Evolutionary conservation across 2,888 invertebrate species (phyloP).

Genomic region (Apomyelois bistriatella): DNA sequence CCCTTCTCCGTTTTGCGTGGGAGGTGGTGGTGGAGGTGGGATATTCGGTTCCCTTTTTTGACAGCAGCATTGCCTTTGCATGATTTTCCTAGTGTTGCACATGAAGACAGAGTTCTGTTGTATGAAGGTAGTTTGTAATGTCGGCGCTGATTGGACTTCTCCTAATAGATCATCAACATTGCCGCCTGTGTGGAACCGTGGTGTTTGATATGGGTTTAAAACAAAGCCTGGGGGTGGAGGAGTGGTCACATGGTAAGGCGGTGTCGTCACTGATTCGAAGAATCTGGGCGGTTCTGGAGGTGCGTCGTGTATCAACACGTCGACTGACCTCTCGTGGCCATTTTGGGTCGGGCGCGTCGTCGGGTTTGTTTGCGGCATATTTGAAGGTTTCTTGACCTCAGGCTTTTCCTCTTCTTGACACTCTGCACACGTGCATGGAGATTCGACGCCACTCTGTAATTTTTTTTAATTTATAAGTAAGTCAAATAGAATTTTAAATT

Average conservation of each 20-base stretch:
- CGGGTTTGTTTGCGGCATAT: slow-evolving; percentile 27
- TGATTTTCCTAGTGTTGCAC: slow-evolving; percentile 68
- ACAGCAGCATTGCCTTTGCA: slow-evolving; percentile 66
- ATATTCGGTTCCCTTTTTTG: slow-evolving; percentile 45
- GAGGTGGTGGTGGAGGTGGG: slow-evolving; percentile 18
- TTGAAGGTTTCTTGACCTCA: slow-evolving; percentile 28
- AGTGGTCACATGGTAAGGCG: slow-evolving; percentile 54
- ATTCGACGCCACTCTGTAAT: slow-evolving; percentile 66
- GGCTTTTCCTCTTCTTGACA: slow-evolving; percentile 49
- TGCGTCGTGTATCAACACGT: slow-evolving; percentile 70
- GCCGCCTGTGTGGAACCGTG: slow-evolving; percentile 78
- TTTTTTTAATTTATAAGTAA: too few species aligned
- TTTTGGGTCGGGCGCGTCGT: slow-evolving; percentile 48
- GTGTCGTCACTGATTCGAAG: slow-evolving; percentile 66
- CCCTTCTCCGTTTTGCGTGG: slow-evolving; percentile 32
- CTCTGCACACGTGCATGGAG: slow-evolving; percentile 70
- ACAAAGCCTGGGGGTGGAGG: slow-evolving; percentile 69
- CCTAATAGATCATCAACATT: slow-evolving; percentile 85
- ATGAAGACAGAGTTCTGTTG: slow-evolving; percentile 75
- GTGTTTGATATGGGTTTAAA: slow-evolving; percentile 59
- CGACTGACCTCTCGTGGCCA: slow-evolving; percentile 59
- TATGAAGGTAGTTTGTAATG: slow-evolving; percentile 67
- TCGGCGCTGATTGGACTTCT: slow-evolving; percentile 80
- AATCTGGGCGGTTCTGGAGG: slow-evolving; percentile 61
- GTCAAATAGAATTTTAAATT: too few species aligned